Conservation (phyloP, 2,113 vertebrate species). For the Tragelaphus imberbis region DNA sequence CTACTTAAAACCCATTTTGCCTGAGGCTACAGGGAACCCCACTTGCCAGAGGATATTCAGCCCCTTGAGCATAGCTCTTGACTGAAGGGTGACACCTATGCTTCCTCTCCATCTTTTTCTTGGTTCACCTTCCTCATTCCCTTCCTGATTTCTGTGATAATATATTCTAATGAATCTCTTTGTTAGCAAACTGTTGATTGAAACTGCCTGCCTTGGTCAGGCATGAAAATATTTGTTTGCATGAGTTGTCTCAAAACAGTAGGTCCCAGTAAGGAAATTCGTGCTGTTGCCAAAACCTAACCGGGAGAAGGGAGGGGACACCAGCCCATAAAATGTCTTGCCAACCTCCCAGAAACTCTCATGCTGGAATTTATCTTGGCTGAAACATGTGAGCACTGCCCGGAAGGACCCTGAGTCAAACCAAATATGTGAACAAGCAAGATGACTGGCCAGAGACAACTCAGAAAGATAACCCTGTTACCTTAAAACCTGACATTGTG, state of each 20-base stretch:
- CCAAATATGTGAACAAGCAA: background rate
- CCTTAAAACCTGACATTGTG: background rate
- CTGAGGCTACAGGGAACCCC: background rate
- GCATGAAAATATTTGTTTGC: background rate
- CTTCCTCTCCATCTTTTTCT: background rate
- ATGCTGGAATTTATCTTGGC: background rate
- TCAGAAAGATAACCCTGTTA: background rate
- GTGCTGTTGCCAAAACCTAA: background rate
- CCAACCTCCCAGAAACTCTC: background rate
- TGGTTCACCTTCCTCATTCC: background rate
- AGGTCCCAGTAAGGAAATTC: background rate
- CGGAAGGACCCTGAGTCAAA: background rate
- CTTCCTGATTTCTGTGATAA: background rate
- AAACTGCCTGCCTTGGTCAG: background rate
- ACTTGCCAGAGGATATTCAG: background rate
- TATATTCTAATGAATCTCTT: background rate
- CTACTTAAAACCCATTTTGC: background rate
- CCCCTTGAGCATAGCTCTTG: background rate
- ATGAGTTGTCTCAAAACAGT: background rate
- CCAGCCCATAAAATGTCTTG: background rate
- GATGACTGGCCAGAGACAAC: background rate
- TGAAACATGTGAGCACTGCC: background rate
- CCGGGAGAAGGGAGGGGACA: background rate
- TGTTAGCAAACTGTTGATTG: background rate
- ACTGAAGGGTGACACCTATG: background rate